phyloP scores from a whole-genome alignment of 1,140 invertebrate genomes.

The Saxidomus purpurata region DNA sequence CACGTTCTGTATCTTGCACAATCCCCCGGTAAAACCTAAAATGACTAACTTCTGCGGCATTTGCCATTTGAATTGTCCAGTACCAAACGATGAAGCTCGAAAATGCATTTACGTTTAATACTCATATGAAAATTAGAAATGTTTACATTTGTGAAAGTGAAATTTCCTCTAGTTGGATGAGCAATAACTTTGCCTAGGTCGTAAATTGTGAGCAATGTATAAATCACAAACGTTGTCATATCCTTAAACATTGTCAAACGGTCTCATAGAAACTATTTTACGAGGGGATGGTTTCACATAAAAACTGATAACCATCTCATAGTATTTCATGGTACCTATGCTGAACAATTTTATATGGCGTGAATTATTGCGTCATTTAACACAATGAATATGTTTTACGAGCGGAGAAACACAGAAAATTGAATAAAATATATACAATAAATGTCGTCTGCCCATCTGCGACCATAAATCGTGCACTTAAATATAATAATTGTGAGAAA shows the following conservation, averaged over 20 bases:
- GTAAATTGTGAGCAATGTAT: neutral
- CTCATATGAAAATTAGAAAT: too few species aligned
- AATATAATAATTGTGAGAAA: constrained; percentile 14
- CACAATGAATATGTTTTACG: neutral
- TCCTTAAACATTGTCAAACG: constrained; percentile 1
- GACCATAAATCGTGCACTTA: constrained; percentile 11
- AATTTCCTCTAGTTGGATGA: too few species aligned
- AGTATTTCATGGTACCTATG: neutral
- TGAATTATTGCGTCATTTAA: constrained; percentile 19
- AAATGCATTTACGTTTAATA: too few species aligned
- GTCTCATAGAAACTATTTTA: neutral
- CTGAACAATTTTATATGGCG: neutral
- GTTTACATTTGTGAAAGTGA: too few species aligned
- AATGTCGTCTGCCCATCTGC: neutral
- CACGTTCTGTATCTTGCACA: too few species aligned
- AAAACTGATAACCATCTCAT: neutral
- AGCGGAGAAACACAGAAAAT: neutral
- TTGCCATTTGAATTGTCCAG: too few species aligned
- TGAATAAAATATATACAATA: constrained; percentile 31
- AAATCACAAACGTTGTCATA: constrained; percentile 10
- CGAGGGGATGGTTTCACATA: neutral
- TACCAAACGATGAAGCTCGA: too few species aligned
- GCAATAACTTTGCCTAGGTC: neutral
- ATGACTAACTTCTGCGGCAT: too few species aligned
- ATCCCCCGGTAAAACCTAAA: too few species aligned